A percentile compares a stretch with the other conserved stretches of the same genome.
Evolutionary conservation across 2,797 vertebrate genomes (phyloP).

Genomic region (Heteromormyrus szaboi): DNA sequence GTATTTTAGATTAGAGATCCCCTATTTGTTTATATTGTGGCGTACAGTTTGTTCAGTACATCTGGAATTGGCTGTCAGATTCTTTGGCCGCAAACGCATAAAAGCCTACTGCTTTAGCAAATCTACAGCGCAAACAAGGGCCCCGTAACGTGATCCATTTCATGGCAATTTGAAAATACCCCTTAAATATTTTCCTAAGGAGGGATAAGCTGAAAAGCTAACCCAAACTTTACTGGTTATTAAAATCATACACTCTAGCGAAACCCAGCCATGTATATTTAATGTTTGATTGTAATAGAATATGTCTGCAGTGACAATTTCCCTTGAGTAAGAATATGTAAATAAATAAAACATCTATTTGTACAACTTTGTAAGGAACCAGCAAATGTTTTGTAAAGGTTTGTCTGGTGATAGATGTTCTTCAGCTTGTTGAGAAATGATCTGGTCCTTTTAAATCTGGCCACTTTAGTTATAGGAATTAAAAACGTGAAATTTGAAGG

Average conservation of each 20-base stretch:
- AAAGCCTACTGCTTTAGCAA: slow-evolving; percentile 5
- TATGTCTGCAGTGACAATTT: not conserved
- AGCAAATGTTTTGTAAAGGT: not conserved
- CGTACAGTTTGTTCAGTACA: slow-evolving; percentile 11
- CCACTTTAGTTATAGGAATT: not conserved
- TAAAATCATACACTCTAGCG: not conserved
- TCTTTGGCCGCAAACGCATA: not conserved
- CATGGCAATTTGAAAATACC: slow-evolving; percentile 7
- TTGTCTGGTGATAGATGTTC: not conserved
- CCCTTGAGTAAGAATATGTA: not conserved
- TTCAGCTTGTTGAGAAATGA: not conserved
- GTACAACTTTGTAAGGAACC: not conserved
- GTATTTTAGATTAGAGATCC: not conserved
- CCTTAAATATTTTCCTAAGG: slow-evolving; percentile 8
- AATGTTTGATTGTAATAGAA: not conserved
- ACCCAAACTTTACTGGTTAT: not conserved
- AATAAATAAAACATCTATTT: not conserved
- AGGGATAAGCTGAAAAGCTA: slow-evolving; percentile 4
- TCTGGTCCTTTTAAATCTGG: not conserved
- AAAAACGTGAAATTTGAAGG: not conserved
- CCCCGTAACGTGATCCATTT: slow-evolving; percentile 4
- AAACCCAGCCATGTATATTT: not conserved
- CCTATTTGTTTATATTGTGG: slow-evolving; percentile 14
- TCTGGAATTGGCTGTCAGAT: slow-evolving; percentile 3
- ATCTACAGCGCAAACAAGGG: slow-evolving; percentile 4